Percentiles rank a stretch among this genome's conserved stretches.
Conservation (phyloP, 2,113 vertebrate genomes). For the Gobius niger region DNA sequence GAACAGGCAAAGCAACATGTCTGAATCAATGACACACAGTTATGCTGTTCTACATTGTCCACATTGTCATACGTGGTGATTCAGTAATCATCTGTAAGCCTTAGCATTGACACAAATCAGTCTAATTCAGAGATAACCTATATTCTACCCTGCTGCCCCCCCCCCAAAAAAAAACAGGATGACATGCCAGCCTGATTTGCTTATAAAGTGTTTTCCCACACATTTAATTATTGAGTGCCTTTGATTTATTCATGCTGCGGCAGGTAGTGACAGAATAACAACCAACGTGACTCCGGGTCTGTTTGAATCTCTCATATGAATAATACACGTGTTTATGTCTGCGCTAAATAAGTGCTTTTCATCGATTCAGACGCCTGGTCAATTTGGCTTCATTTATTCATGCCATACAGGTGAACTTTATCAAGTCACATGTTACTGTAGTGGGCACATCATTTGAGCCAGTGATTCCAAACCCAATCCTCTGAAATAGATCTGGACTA, state of each 20-base stretch:
- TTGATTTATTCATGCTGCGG: conserved; percentile 48
- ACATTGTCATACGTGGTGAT: conserved; percentile 4
- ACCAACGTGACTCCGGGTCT: conserved; percentile 19
- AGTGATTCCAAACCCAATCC: too few relatives aligned
- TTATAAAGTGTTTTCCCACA: conserved; percentile 10
- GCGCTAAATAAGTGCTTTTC: conserved; percentile 11
- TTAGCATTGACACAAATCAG: background rate
- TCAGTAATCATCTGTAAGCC: background rate
- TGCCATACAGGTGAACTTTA: conserved; percentile 2
- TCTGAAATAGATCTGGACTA: too few relatives aligned
- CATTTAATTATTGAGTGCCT: conserved; percentile 39
- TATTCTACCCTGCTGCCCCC: background rate
- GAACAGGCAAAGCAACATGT: conserved; percentile 5
- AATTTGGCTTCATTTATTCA: conserved; percentile 10
- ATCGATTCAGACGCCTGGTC: conserved; percentile 16
- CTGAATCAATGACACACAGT: background rate
- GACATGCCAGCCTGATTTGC: conserved; percentile 27
- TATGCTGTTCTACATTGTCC: too few relatives aligned
- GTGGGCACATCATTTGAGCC: background rate
- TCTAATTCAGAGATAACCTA: background rate
- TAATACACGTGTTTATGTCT: conserved; percentile 1
- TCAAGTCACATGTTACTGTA: conserved; percentile 18
- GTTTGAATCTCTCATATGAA: conserved; percentile 26
- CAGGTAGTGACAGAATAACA: conserved; percentile 23
- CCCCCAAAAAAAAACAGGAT: conserved; percentile 4